A percentile compares a stretch with the other conserved stretches of the same genome.
Conservation (phyloP, 2,888 invertebrate species). For the Pseudeuparius sepicola region DNA sequence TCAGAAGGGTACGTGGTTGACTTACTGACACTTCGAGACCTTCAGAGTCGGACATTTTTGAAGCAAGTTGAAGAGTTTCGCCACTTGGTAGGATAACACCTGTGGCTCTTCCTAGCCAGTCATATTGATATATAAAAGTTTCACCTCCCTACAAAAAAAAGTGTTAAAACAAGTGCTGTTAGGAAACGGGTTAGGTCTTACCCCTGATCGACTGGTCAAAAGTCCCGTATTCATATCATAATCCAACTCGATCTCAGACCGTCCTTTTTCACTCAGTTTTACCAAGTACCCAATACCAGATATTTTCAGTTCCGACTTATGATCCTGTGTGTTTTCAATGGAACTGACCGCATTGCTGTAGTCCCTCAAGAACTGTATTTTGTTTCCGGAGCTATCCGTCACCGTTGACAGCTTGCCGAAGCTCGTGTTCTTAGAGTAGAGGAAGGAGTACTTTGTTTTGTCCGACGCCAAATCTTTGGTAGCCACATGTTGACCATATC, state of each 20-base stretch:
- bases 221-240: conserved; percentile 85
- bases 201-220: conserved; percentile 73
- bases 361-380: conserved; percentile 83
- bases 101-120: conserved; percentile 76
- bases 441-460: conserved; percentile 90
- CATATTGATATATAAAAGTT: conserved; percentile 85
- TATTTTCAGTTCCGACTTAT: conserved; percentile 84
- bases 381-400: conserved; percentile 87
- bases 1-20: conserved; percentile 34
- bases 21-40: conserved; percentile 63
- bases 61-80: conserved; percentile 71
- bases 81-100: conserved; percentile 86
- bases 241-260: conserved; percentile 79
- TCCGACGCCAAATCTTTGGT: conserved; percentile 94
- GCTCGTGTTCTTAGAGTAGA: conserved; percentile 94
- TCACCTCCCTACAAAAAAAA: conserved; percentile 59
- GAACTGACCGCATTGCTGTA: conserved; percentile 89
- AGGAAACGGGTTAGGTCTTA: no score
- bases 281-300: conserved; percentile 88
- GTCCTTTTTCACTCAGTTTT: conserved; percentile 78
- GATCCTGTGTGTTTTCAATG: conserved; percentile 89
- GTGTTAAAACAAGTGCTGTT: conserved; percentile 2
- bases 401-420: conserved; percentile 90
- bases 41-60: conserved; percentile 66
- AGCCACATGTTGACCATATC: conserved; percentile 89